Conservation (phyloP, 1,140 invertebrate species). For the Papilio glaucus region DNA sequence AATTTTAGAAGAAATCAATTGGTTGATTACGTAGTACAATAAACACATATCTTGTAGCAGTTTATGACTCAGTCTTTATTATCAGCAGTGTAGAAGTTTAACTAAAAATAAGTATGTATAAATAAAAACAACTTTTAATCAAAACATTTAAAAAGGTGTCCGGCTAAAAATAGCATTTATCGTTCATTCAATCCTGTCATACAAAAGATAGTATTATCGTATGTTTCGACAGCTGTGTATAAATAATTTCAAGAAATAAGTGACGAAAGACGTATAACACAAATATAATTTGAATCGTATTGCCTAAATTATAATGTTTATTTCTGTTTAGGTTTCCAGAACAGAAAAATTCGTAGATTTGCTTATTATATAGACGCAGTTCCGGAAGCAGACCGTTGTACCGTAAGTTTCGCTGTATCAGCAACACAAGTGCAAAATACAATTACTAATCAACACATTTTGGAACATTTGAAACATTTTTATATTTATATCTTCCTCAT, state of each 20-base stretch:
- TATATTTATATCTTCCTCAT: no score
- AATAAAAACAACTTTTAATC: not conserved
- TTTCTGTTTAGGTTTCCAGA: not conserved
- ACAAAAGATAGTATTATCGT: not conserved
- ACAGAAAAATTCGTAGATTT: not conserved
- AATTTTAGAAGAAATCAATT: no score
- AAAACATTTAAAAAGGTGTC: not conserved
- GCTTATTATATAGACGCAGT: no score
- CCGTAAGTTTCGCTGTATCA: no score
- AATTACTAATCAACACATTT: no score
- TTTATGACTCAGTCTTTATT: not conserved
- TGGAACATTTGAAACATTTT: no score
- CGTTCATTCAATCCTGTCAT: not conserved
- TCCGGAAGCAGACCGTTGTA: no score
- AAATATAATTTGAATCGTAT: not conserved
- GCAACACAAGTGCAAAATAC: no score
- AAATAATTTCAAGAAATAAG: constrained; percentile 12
- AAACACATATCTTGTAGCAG: no score
- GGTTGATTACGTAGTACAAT: no score
- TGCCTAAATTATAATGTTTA: not conserved
- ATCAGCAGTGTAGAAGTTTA: not conserved
- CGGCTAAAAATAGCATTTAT: not conserved
- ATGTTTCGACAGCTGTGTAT: constrained; percentile 2
- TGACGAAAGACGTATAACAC: not conserved
- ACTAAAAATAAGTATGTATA: constrained; percentile 2